Percentiles rank a stretch among this genome's conserved stretches.
Conservation (phyloP, 2,888 invertebrate species). For the Leptopilina myrica region DNA sequence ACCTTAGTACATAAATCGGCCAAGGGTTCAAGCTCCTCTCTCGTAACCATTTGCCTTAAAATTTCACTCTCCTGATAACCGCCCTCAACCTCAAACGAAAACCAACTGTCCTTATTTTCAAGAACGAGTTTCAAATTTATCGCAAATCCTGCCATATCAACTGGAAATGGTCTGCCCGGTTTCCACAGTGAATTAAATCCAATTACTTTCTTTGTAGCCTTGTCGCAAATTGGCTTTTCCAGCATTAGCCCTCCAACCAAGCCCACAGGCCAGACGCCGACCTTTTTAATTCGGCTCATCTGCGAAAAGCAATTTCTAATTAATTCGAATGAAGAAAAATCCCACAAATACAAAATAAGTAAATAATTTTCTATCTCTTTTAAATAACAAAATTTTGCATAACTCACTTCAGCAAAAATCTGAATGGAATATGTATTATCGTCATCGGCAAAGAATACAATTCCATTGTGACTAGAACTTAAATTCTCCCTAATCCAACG, state of each 20-base stretch:
- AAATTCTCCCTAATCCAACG: slow-evolving; percentile 87
- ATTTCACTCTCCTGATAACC: slow-evolving; percentile 95
- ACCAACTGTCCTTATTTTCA: slow-evolving; percentile 84
- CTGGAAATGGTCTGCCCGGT: slow-evolving; percentile 93
- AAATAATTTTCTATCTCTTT: background rate
- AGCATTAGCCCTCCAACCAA: slow-evolving; percentile 96
- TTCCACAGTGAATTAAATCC: slow-evolving; percentile 90
- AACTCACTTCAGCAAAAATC: slow-evolving; percentile 89
- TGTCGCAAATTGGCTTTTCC: slow-evolving; percentile 89
- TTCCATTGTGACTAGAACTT: slow-evolving; percentile 81
- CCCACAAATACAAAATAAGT: too few relatives aligned
- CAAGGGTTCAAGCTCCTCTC: slow-evolving; percentile 90
- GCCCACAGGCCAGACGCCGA: slow-evolving; percentile 97
- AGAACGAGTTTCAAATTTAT: slow-evolving; percentile 88
- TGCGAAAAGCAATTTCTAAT: slow-evolving; percentile 73
- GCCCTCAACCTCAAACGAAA: slow-evolving; percentile 90
- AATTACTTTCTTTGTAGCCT: slow-evolving; percentile 79
- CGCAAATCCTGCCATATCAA: slow-evolving; percentile 99
- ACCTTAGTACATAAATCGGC: slow-evolving; percentile 93
- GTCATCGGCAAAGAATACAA: slow-evolving; percentile 98
- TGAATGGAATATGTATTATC: slow-evolving; percentile 95
- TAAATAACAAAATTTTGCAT: background rate
- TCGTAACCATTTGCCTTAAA: slow-evolving; percentile 84
- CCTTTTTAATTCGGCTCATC: slow-evolving; percentile 89
- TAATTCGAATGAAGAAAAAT: too few relatives aligned